Evolutionary conservation across 1,140 invertebrate species (phyloP).

Genomic region (Papilio polytes): DNA sequence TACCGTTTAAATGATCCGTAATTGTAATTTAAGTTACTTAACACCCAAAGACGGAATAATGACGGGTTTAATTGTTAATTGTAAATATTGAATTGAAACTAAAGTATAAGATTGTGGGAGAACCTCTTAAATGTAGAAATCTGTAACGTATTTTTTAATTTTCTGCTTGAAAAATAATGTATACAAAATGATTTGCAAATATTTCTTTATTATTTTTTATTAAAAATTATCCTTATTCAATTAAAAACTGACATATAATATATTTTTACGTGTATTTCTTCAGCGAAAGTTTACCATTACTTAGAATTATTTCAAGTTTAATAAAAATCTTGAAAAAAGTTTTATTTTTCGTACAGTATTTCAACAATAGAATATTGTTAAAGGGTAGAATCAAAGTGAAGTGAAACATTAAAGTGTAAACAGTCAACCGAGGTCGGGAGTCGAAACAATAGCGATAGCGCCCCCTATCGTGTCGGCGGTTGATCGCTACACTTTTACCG

Average conservation of each 20-base stretch:
- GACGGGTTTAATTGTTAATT: background rate
- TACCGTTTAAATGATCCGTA: background rate
- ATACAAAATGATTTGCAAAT: too few species aligned
- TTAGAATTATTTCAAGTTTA: background rate
- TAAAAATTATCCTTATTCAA: too few species aligned
- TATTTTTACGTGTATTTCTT: too few species aligned
- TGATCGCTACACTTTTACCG: conserved; percentile 5
- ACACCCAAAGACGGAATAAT: background rate
- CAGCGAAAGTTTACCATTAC: too few species aligned
- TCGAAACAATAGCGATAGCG: conserved; percentile 4
- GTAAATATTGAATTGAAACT: too few species aligned
- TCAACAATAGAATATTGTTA: background rate
- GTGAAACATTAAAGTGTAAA: conserved; percentile 4
- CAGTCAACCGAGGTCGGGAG: background rate
- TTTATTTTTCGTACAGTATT: background rate
- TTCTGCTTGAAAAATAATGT: too few species aligned
- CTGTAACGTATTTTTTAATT: too few species aligned
- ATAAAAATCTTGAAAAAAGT: background rate
- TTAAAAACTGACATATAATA: too few species aligned
- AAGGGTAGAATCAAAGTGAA: background rate
- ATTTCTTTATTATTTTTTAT: too few species aligned
- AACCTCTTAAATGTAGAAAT: too few species aligned
- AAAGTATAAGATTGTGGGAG: too few species aligned
- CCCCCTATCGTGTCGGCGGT: conserved; percentile 14
- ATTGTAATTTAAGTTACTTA: background rate